phyloP scores from a whole-genome alignment of 2,888 invertebrate species.

The Hoplodrina blanda region DNA sequence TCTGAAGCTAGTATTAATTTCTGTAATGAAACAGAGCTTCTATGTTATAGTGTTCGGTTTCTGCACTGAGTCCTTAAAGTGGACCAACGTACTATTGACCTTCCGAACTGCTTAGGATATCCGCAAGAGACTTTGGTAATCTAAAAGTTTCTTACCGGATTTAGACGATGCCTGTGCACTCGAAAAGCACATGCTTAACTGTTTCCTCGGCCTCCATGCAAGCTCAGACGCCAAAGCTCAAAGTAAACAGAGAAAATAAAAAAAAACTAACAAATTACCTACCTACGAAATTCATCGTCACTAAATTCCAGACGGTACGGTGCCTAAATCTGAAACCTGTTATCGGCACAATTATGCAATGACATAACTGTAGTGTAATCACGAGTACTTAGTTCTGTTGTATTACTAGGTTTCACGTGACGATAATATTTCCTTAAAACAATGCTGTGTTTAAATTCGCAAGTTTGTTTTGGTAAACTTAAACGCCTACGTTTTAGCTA shows the following conservation, averaged over 20 bases:
- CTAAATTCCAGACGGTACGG: constrained; percentile 38
- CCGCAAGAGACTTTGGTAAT: too few species aligned
- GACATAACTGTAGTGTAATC: constrained; percentile 55
- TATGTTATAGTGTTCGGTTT: too few species aligned
- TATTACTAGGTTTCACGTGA: constrained; percentile 68
- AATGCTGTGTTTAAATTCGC: constrained; percentile 68
- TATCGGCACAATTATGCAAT: constrained; percentile 59
- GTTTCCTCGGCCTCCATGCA: too few species aligned
- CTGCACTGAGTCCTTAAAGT: too few species aligned
- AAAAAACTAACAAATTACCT: background rate
- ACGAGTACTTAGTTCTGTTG: constrained; percentile 40
- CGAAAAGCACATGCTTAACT: too few species aligned
- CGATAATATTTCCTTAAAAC: constrained; percentile 69
- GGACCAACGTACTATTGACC: too few species aligned
- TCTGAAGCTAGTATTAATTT: background rate
- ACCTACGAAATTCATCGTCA: background rate
- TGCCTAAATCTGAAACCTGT: constrained; percentile 42
- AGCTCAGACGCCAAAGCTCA: too few species aligned
- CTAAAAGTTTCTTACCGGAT: too few species aligned
- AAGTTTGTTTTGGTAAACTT: constrained; percentile 65
- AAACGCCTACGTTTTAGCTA: constrained; percentile 49
- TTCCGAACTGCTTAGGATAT: too few species aligned
- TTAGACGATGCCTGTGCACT: too few species aligned
- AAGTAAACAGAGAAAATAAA: background rate
- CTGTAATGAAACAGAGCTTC: background rate